Conservation (phyloP, 2,888 invertebrate genomes). For the Ennomos fuscantarius region DNA sequence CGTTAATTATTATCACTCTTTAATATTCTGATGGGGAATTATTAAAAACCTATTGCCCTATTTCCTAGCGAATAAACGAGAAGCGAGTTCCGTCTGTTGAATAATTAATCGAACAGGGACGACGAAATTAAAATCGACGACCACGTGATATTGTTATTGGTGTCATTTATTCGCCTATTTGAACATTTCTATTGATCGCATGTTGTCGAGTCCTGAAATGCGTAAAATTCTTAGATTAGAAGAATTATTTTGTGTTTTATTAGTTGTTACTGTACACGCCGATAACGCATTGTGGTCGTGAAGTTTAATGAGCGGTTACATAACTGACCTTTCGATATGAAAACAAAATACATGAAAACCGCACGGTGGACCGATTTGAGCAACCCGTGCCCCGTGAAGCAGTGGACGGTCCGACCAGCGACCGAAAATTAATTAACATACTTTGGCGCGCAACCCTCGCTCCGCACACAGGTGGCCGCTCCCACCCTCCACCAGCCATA, state of each 20-base stretch:
- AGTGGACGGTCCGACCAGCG: constrained; percentile 78
- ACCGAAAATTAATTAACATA: constrained; percentile 85
- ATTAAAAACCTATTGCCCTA: constrained; percentile 64
- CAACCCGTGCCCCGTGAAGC: constrained; percentile 57
- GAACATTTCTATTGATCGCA: constrained; percentile 8
- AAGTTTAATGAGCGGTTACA: constrained; percentile 51
- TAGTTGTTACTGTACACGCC: constrained; percentile 20
- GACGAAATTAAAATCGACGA: constrained; percentile 59
- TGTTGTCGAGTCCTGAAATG: constrained; percentile 11
- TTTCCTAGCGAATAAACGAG: constrained; percentile 51
- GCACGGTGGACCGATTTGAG: constrained; percentile 76
- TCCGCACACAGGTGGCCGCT: constrained; percentile 64
- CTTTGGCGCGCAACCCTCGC: constrained; percentile 77
- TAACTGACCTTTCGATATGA: constrained; percentile 65
- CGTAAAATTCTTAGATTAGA: constrained; percentile 20
- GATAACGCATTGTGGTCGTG: constrained; percentile 29
- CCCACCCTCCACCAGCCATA: constrained; percentile 47
- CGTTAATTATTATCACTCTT: constrained; percentile 54
- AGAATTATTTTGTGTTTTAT: constrained; percentile 21
- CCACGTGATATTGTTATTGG: constrained; percentile 37
- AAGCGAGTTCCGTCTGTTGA: constrained; percentile 64
- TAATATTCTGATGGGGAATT: constrained; percentile 51
- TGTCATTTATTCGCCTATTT: constrained; percentile 41
- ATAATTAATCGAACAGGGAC: constrained; percentile 71
- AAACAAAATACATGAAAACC: constrained; percentile 74